Conservation (phyloP, 2,888 invertebrate genomes). For the Tetragnatha montana region DNA sequence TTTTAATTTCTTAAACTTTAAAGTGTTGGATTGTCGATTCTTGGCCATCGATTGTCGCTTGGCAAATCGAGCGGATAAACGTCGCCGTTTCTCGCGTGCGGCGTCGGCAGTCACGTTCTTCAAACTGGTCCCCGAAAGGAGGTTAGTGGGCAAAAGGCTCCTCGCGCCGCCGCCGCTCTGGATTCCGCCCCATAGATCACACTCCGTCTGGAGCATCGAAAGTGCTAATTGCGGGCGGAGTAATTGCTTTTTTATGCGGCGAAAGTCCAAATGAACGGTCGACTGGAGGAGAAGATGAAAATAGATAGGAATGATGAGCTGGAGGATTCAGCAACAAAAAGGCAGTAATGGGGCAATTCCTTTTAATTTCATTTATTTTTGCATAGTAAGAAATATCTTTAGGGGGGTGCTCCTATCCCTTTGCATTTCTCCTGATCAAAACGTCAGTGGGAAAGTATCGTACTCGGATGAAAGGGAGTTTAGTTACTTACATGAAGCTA, state of each 20-base stretch:
- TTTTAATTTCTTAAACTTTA: not conserved
- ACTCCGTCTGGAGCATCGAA: not conserved
- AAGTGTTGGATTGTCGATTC: not conserved
- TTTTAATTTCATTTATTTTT: too few species aligned
- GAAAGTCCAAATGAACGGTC: too few species aligned
- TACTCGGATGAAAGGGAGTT: too few species aligned
- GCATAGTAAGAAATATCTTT: too few species aligned
- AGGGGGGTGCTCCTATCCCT: too few species aligned
- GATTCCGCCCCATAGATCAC: slow-evolving; percentile 4
- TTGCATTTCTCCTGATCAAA: too few species aligned
- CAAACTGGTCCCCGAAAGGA: slow-evolving; percentile 59
- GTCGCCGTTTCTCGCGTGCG: slow-evolving; percentile 37
- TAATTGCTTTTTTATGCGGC: not conserved
- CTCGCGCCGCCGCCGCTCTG: slow-evolving; percentile 1
- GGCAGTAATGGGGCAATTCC: too few species aligned
- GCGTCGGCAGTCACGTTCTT: slow-evolving; percentile 36
- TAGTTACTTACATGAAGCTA: too few species aligned
- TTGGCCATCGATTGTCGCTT: not conserved
- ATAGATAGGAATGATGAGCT: too few species aligned
- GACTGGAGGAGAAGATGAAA: too few species aligned
- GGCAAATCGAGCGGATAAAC: not conserved
- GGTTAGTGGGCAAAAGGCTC: slow-evolving; percentile 60
- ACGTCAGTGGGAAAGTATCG: too few species aligned
- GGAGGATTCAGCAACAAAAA: too few species aligned
- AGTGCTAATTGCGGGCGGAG: not conserved